Conservation (phyloP, 2,888 invertebrate species). For the Pristionchus arcanus region DNA sequence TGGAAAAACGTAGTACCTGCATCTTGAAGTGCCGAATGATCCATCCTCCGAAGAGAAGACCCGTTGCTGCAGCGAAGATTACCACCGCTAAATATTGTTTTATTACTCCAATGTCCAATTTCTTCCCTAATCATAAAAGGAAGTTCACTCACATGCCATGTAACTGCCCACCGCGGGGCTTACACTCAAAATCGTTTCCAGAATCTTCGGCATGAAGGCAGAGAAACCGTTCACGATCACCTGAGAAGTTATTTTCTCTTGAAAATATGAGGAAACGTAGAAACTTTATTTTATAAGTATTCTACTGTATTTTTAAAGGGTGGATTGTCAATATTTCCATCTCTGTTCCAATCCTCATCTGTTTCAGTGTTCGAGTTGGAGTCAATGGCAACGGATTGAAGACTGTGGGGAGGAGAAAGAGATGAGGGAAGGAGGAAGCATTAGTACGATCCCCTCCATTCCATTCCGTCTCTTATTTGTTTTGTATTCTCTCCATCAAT, state of each 20-base stretch:
- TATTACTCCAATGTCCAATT: background rate
- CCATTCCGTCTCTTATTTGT: too few relatives aligned
- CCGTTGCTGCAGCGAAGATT: constrained; percentile 78
- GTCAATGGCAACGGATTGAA: too few relatives aligned
- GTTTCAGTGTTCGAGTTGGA: too few relatives aligned
- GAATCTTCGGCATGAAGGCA: constrained; percentile 79
- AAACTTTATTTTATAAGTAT: too few relatives aligned
- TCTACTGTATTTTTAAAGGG: background rate
- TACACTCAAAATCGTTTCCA: constrained; percentile 77
- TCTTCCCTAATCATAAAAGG: background rate
- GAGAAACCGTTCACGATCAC: constrained; percentile 69
- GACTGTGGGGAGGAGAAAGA: too few relatives aligned
- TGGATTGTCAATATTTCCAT: too few relatives aligned
- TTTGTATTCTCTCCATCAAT: too few relatives aligned
- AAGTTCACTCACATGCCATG: constrained; percentile 70
- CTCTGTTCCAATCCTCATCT: too few relatives aligned
- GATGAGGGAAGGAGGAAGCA: too few relatives aligned
- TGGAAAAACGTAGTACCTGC: too few relatives aligned
- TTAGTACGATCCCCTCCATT: too few relatives aligned
- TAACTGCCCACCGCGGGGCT: constrained; percentile 76
- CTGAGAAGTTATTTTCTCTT: background rate
- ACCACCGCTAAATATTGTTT: constrained; percentile 73
- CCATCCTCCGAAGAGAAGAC: constrained; percentile 78
- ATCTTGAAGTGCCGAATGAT: constrained; percentile 75
- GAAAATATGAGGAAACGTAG: too few relatives aligned